Conservation (phyloP, 2,113 vertebrate genomes). For the Athene cunicularia region DNA sequence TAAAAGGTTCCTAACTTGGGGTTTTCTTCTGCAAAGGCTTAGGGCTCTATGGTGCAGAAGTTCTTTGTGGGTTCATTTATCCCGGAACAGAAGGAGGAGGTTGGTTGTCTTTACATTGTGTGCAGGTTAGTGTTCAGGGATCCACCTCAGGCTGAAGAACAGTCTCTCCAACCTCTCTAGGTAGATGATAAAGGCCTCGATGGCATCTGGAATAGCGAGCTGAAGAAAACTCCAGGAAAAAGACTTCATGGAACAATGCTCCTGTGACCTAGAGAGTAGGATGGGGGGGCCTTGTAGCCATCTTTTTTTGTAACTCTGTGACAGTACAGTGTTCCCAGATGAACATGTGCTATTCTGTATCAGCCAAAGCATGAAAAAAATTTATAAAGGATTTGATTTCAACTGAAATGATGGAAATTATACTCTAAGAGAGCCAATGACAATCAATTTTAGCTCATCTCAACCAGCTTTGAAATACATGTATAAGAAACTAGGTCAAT, state of each 20-base stretch:
- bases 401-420: not conserved
- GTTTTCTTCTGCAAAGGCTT: not conserved
- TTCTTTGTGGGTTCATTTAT: not conserved
- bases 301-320: not conserved
- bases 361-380: not conserved
- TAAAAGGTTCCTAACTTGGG: not conserved
- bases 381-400: not conserved
- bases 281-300: not conserved
- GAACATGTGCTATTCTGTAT: not conserved
- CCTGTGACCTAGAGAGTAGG: not conserved
- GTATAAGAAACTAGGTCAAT: conserved; percentile 4
- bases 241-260: not conserved
- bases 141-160: not conserved
- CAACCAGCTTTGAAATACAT: not conserved
- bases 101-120: not conserved
- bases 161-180: not conserved
- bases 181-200: not conserved
- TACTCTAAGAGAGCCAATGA: not conserved
- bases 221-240: not conserved
- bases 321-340: not conserved
- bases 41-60: not conserved
- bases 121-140: not conserved
- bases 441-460: not conserved
- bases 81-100: not conserved
- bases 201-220: not conserved